These are phyloP conservation scores for Archips crataeganus DNA, from an alignment of 2,888 invertebrate species.

Conservation along the genomic window DNA sequence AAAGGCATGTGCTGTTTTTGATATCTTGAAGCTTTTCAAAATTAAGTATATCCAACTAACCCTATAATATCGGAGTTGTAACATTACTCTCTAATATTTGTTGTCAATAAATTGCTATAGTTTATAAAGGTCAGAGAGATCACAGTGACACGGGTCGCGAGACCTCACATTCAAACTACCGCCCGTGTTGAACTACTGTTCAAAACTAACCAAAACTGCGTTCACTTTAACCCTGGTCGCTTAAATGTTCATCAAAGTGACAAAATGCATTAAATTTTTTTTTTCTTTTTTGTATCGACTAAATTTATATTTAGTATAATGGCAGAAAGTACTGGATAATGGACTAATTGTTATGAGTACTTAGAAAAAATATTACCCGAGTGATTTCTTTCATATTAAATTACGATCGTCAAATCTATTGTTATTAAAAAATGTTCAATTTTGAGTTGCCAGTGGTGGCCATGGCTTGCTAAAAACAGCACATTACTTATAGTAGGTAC, in stretches of 20 bases:
- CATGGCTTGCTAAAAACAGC: too few relatives aligned
- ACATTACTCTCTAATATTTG: constrained; percentile 8
- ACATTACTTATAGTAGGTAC: too few relatives aligned
- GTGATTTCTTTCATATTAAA: too few relatives aligned
- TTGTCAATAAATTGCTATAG: constrained; percentile 37
- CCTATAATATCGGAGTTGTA: neutral
- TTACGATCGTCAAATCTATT: too few relatives aligned
- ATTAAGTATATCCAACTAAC: neutral
- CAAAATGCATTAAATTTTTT: too few relatives aligned
- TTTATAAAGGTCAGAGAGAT: constrained; percentile 44
- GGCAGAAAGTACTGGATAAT: too few relatives aligned
- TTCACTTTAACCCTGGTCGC: neutral
- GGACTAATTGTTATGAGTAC: too few relatives aligned
- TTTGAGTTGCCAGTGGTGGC: too few relatives aligned
- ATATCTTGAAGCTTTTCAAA: neutral
- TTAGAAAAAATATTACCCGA: too few relatives aligned
- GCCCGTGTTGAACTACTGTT: constrained; percentile 37
- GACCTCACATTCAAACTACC: constrained; percentile 36
- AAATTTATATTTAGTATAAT: too few relatives aligned
- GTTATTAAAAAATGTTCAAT: too few relatives aligned
- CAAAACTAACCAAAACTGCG: constrained; percentile 6
- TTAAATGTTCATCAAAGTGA: neutral
- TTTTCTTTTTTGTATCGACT: too few relatives aligned
- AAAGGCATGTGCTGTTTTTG: neutral
- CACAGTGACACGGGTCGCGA: constrained; percentile 52